These are phyloP conservation scores for Neoscelio sp. DNA, from an alignment of 2,888 invertebrate genomes.

Conservation along the genomic window DNA sequence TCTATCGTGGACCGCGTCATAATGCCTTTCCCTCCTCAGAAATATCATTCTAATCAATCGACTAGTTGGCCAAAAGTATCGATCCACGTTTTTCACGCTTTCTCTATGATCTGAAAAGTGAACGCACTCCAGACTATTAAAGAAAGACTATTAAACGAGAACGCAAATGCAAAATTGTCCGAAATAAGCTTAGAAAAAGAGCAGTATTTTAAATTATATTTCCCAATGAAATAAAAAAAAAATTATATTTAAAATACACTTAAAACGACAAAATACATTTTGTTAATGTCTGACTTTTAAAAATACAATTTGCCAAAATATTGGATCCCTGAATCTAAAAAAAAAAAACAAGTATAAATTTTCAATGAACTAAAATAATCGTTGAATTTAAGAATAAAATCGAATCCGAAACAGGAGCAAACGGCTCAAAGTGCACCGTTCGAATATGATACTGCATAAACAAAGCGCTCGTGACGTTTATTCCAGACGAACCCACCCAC, in stretches of 20 bases:
- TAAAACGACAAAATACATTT: too few species aligned
- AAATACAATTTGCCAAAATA: too few species aligned
- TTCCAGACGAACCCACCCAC: slow-evolving; percentile 49
- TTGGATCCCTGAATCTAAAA: too few species aligned
- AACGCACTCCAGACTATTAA: slow-evolving; percentile 26
- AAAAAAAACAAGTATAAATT: neutral
- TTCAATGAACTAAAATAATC: slow-evolving; percentile 7
- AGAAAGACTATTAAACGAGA: slow-evolving; percentile 18
- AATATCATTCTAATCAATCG: slow-evolving; percentile 40
- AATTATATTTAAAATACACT: too few species aligned
- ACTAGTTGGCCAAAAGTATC: slow-evolving; percentile 34
- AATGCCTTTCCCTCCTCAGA: slow-evolving; percentile 16
- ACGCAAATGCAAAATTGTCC: slow-evolving; percentile 6
- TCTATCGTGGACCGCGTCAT: slow-evolving; percentile 23
- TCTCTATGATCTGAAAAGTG: slow-evolving; percentile 20
- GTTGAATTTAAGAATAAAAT: slow-evolving; percentile 6
- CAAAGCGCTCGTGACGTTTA: slow-evolving; percentile 36
- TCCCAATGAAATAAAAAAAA: too few species aligned
- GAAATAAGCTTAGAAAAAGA: slow-evolving; percentile 25
- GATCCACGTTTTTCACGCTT: slow-evolving; percentile 33
- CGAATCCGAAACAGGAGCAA: too few species aligned
- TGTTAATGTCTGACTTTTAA: too few species aligned
- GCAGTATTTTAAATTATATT: slow-evolving; percentile 27
- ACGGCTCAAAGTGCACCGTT: slow-evolving; percentile 7
- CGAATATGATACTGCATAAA: slow-evolving; percentile 30